These are phyloP conservation scores for Hemiscyllium ocellatum DNA, from an alignment of 2,113 vertebrate genomes.

Conservation along the genomic window DNA sequence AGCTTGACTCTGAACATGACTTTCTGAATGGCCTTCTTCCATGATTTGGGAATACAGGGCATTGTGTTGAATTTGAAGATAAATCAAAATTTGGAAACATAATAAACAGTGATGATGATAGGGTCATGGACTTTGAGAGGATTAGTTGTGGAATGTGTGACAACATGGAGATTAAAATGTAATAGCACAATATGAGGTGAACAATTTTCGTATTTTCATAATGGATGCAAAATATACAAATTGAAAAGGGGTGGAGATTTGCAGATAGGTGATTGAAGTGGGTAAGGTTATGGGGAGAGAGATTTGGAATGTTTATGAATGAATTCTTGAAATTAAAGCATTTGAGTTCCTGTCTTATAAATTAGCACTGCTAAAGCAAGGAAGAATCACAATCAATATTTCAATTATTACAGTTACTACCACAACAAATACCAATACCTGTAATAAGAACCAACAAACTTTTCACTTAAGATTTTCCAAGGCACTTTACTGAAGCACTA, in stretches of 20 bases:
- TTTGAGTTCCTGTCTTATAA: background rate
- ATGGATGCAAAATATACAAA: background rate
- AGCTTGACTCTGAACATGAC: background rate
- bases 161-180: background rate
- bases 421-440: background rate
- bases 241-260: background rate
- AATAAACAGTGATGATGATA: background rate
- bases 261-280: no score
- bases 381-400: background rate
- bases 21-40: background rate
- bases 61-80: background rate
- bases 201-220: background rate
- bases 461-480: background rate
- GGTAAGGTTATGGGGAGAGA: background rate
- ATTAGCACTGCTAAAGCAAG: no score
- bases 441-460: background rate
- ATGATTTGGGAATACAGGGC: background rate
- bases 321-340: background rate
- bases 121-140: background rate
- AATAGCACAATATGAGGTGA: background rate
- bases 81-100: background rate
- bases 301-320: background rate
- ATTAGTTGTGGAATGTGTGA: background rate
- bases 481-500: background rate
- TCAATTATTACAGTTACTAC: background rate